A percentile compares a stretch with the other conserved stretches of the same genome.
Evolutionary conservation across 2,888 invertebrate species (phyloP).

Genomic region (Xestia c-nigrum): DNA sequence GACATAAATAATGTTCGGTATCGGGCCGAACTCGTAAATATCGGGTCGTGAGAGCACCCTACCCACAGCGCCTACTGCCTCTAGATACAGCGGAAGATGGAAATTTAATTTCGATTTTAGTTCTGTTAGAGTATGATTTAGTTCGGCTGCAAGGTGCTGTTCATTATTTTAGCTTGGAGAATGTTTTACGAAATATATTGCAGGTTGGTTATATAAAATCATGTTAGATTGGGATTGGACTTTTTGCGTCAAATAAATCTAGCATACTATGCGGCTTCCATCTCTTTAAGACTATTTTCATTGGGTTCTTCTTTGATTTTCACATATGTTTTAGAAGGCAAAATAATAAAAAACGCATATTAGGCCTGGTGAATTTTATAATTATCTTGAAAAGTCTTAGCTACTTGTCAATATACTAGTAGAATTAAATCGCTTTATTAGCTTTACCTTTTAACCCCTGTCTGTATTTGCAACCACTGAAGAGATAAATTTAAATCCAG

Average conservation of each 20-base stretch:
- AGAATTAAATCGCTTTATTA: not conserved
- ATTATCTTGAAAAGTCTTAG: too few species aligned
- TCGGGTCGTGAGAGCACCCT: constrained; percentile 80
- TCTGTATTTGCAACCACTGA: not conserved
- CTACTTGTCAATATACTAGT: not conserved
- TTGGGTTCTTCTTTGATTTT: too few species aligned
- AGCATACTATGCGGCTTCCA: not conserved
- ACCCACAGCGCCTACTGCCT: constrained; percentile 71
- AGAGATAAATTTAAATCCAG: not conserved
- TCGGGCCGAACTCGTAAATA: constrained; percentile 82
- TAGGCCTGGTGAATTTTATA: too few species aligned
- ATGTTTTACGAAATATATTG: constrained; percentile 27
- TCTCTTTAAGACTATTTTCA: not conserved
- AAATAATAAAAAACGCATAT: too few species aligned
- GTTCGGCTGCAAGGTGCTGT: constrained; percentile 19
- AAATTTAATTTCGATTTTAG: constrained; percentile 64
- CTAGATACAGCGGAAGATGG: constrained; percentile 57
- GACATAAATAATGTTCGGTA: constrained; percentile 86
- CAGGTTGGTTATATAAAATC: not conserved
- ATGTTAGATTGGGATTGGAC: not conserved
- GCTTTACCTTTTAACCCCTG: not conserved
- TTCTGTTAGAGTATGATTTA: constrained; percentile 53
- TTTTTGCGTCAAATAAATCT: not conserved
- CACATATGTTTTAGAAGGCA: too few species aligned
- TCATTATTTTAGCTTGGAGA: constrained; percentile 35